Conservation (phyloP, 2,888 invertebrate species). For the Saturnia japonica region DNA sequence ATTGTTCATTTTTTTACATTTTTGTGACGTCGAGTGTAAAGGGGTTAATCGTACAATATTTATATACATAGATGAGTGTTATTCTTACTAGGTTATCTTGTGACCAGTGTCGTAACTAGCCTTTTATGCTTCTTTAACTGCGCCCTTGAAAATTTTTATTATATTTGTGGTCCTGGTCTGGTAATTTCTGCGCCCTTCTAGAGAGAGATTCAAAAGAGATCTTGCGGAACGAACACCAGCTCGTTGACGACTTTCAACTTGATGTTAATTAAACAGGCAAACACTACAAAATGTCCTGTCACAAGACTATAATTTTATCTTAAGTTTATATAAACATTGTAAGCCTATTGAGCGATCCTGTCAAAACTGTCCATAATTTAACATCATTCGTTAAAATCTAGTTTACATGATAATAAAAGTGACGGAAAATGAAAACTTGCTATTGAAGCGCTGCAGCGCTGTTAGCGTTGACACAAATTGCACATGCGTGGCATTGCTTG, state of each 20-base stretch:
- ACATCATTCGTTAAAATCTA: background rate
- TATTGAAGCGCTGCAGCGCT: constrained; percentile 21
- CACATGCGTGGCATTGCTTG: constrained; percentile 20
- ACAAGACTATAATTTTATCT: background rate
- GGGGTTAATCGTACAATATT: too few relatives aligned
- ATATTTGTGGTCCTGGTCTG: too few relatives aligned
- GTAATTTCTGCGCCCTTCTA: too few relatives aligned
- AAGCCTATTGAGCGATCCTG: background rate
- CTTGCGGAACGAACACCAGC: too few relatives aligned
- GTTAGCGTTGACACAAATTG: constrained; percentile 22
- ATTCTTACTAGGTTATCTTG: too few relatives aligned
- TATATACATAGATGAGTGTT: too few relatives aligned
- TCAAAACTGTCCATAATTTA: background rate
- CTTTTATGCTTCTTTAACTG: too few relatives aligned
- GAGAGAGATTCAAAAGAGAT: too few relatives aligned
- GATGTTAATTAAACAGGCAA: background rate
- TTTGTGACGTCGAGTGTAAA: too few relatives aligned
- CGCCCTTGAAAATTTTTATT: too few relatives aligned
- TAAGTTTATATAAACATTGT: background rate
- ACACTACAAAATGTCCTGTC: background rate
- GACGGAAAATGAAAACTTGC: background rate
- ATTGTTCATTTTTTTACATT: background rate
- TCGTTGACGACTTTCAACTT: background rate
- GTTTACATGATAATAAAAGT: background rate
- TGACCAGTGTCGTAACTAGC: too few relatives aligned